Conservation (phyloP, 92 coral and sea anemone species). For the Porites divaricata region DNA sequence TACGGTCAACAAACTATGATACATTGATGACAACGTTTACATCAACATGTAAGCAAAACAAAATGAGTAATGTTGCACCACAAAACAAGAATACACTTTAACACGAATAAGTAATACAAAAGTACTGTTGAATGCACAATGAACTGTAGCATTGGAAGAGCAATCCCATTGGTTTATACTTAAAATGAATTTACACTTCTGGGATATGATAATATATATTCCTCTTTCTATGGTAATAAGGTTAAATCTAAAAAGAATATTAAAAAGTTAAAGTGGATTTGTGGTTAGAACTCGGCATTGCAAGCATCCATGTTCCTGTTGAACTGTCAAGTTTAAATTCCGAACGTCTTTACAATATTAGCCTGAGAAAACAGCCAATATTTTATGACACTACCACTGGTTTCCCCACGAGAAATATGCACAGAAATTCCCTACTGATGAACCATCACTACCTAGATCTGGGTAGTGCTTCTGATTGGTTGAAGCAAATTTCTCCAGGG, state of each 20-base stretch:
- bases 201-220: slow-evolving; percentile 7
- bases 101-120: too few species aligned
- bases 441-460: too few species aligned
- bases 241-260: slow-evolving; percentile 40
- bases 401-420: too few species aligned
- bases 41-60: too few species aligned
- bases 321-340: not conserved
- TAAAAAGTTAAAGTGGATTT: slow-evolving; percentile 6
- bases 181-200: slow-evolving; percentile 31
- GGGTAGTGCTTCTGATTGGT: too few species aligned
- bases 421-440: too few species aligned
- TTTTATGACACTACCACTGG: too few species aligned
- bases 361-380: too few species aligned
- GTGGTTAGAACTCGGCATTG: slow-evolving; percentile 2
- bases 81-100: not conserved
- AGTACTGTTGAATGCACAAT: not conserved
- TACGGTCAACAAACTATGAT: too few species aligned
- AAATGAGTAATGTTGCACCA: not conserved
- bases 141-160: not conserved
- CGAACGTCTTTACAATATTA: too few species aligned
- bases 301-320: slow-evolving; percentile 44
- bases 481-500: too few species aligned
- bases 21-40: too few species aligned
- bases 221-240: slow-evolving; percentile 4
- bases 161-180: not conserved